Evolutionary conservation across 2,888 invertebrate species (phyloP), one percentile per base, ranked within the genome.

Genomic region (Ctenicera cuprea): DNA sequence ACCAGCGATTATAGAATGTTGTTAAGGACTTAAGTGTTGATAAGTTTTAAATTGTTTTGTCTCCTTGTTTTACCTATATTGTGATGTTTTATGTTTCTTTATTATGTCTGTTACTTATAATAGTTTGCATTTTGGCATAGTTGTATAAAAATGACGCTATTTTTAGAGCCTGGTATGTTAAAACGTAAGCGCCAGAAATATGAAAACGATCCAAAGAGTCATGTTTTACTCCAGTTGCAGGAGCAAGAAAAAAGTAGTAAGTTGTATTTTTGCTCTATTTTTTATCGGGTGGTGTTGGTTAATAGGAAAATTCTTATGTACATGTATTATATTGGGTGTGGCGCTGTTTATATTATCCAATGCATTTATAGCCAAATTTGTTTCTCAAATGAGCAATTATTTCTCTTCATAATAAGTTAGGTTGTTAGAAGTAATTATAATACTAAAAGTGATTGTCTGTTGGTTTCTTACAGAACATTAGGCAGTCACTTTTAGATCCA

Each of bases 121-220:
- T 22, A 26, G 16, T 16, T 50, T 50, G 22, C 16, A n/a, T 54
- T 54, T 54, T 69, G 62, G 63, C 50, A 48, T 41, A 67, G 63
- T 74, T 77, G 43, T 50, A 66, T 65, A 65, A 50, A 52, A 41
- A 1, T 48, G 14, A 48, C 48, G 71, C 69, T 71, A 74, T 75
- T 77, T 78, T 81, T 77, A 78, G 76, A 76, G 33, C 89, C 90
- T 82, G 89, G 88, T 85, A 87, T 87, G 80, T 87, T 90, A 86
- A 91, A 89, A 88, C 89, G 90, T 86, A 91, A 91, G 85, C 87
- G 90, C 84, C 87, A 88, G 85, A 90, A 89, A 86, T 87, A 86
- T 85, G 88, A 87, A 82, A 86, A 85, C 82, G 88, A 87, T 81
- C 85, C 87, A 84, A 90, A 87, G 84, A 86, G 85, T 82, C 88